These are phyloP conservation scores for Nothobranchius kuhntae DNA, from an alignment of 2,113 vertebrate genomes.

Conservation along the genomic window DNA sequence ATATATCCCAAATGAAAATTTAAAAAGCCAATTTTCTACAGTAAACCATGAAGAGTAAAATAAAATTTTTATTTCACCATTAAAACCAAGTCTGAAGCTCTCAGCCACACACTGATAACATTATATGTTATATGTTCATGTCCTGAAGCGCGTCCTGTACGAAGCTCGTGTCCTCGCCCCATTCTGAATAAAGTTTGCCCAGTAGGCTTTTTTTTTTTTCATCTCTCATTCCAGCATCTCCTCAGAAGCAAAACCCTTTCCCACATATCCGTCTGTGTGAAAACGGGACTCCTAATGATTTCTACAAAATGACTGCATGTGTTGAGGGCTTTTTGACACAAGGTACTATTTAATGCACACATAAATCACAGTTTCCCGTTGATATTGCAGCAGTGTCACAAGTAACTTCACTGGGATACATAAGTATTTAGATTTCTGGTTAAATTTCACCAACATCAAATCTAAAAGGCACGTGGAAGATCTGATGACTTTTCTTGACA, in stretches of 20 bases:
- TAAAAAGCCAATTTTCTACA: too few species aligned
- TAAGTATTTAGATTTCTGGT: too few species aligned
- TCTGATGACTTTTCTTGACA: too few species aligned
- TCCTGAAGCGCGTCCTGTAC: not conserved
- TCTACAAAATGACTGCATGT: not conserved
- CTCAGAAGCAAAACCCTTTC: not conserved
- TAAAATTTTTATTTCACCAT: too few species aligned
- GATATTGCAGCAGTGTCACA: too few species aligned
- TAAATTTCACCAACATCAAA: too few species aligned
- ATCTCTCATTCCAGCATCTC: not conserved
- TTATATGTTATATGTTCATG: not conserved
- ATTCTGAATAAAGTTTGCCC: not conserved
- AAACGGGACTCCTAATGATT: not conserved
- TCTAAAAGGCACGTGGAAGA: too few species aligned
- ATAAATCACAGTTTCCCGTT: not conserved
- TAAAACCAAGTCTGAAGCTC: not conserved
- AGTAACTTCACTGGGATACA: too few species aligned
- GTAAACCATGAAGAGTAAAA: not conserved
- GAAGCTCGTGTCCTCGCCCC: not conserved
- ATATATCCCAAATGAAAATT: too few species aligned
- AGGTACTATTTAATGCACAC: not conserved
- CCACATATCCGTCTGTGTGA: not conserved
- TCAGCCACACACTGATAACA: not conserved
- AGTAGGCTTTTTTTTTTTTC: not conserved
- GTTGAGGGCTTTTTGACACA: not conserved